A percentile compares a stretch with the other conserved stretches of the same genome.
phyloP scores from a whole-genome alignment of 2,888 invertebrate genomes.

The Sycophila texana region DNA sequence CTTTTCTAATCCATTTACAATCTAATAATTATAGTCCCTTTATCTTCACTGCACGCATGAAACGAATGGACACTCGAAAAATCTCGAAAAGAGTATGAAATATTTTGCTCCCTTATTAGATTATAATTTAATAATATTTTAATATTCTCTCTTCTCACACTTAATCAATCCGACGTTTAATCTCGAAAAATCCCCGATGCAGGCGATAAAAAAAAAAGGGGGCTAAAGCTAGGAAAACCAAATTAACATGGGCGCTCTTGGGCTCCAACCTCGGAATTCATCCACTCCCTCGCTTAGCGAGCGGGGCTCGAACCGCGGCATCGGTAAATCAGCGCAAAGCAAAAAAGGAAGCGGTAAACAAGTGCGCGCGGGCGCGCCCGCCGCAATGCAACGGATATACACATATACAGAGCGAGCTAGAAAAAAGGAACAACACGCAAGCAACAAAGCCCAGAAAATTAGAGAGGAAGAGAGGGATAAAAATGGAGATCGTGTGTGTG shows the following conservation, averaged over 20 bases:
- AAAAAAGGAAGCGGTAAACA: constrained; percentile 21
- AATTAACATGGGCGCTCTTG: constrained; percentile 4
- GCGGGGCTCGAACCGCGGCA: background rate
- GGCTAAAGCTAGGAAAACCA: too few relatives aligned
- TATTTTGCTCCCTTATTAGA: too few relatives aligned
- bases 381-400: background rate
- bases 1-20: too few relatives aligned
- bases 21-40: too few relatives aligned
- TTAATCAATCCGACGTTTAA: too few relatives aligned
- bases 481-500: constrained; percentile 16
- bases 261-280: constrained; percentile 7
- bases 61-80: too few relatives aligned
- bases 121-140: too few relatives aligned
- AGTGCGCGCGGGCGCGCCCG: constrained; percentile 6
- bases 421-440: background rate
- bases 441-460: constrained; percentile 34
- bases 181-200: too few relatives aligned
- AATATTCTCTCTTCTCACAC: too few relatives aligned
- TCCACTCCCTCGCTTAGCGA: background rate
- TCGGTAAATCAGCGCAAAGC: constrained; percentile 15
- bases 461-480: constrained; percentile 32
- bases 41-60: too few relatives aligned
- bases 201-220: too few relatives aligned
- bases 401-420: constrained; percentile 12
- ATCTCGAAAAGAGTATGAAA: too few relatives aligned